These are phyloP conservation scores for Platysternon megacephalum DNA, from an alignment of 2,113 vertebrate genomes.

Conservation along the genomic window DNA sequence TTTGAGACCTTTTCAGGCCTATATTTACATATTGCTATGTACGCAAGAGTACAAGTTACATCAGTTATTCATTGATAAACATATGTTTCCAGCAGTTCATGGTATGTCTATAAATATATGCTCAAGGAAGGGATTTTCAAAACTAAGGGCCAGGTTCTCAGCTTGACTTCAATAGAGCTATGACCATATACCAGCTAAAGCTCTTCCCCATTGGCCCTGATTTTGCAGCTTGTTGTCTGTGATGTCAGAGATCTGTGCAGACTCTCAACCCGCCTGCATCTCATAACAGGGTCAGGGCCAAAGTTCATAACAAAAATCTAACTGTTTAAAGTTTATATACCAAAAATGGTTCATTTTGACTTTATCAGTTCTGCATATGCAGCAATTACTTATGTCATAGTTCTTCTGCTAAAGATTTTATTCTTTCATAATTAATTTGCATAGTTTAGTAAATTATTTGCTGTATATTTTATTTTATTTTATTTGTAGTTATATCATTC, in stretches of 20 bases:
- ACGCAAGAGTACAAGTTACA: not conserved
- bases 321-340: not conserved
- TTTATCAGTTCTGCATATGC: not conserved
- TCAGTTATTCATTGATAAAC: not conserved
- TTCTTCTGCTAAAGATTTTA: not conserved
- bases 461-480: rapidly evolving
- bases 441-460: not conserved
- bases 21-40: not conserved
- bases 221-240: not conserved
- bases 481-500: not conserved
- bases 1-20: not conserved
- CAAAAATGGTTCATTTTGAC: not conserved
- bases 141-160: not conserved
- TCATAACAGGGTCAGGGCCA: not conserved
- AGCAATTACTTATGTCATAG: not conserved
- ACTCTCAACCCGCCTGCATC: not conserved
- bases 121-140: not conserved
- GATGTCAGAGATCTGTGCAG: not conserved
- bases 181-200: not conserved
- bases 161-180: not conserved
- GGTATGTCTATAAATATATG: not conserved
- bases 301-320: not conserved
- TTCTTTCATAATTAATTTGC: not conserved
- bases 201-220: not conserved
- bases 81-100: not conserved